These are phyloP conservation scores for Chaenocephalus aceratus DNA, from an alignment of 2,113 vertebrate species.

Conservation along the genomic window DNA sequence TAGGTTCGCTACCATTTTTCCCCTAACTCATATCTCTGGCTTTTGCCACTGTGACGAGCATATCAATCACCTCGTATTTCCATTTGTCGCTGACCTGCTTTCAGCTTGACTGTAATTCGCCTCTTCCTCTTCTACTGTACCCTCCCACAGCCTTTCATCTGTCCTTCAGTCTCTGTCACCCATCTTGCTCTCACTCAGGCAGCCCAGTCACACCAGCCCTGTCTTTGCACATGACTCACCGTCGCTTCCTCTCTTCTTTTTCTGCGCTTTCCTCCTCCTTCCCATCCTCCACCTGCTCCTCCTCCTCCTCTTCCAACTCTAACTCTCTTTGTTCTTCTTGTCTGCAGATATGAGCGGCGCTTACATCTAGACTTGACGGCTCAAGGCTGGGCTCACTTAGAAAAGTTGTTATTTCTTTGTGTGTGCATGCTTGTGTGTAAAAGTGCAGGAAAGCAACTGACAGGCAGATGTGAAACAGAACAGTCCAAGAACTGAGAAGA, in stretches of 20 bases:
- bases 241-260: slow-evolving; percentile 38
- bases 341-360: slow-evolving; percentile 48
- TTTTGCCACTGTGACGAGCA: slow-evolving; percentile 59
- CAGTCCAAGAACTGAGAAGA: slow-evolving; percentile 30
- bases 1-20: slow-evolving; percentile 41
- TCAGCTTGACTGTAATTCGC: slow-evolving; percentile 63
- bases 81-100: slow-evolving; percentile 75
- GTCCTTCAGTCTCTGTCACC: slow-evolving; percentile 55
- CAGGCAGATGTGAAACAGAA: slow-evolving; percentile 30
- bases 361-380: slow-evolving; percentile 48
- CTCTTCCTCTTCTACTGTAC: slow-evolving; percentile 46
- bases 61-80: slow-evolving; percentile 72
- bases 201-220: slow-evolving; percentile 62
- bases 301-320: slow-evolving; percentile 29
- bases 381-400: slow-evolving; percentile 30
- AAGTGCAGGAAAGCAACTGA: slow-evolving; percentile 17
- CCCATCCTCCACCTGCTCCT: slow-evolving; percentile 9
- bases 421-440: slow-evolving; percentile 19
- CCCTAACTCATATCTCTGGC: slow-evolving; percentile 52
- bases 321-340: slow-evolving; percentile 17
- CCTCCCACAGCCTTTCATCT: slow-evolving; percentile 69
- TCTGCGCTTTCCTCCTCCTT: neutral
- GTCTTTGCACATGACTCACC: slow-evolving; percentile 63
- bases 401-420: slow-evolving; percentile 40
- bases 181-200: slow-evolving; percentile 62